Evolutionary conservation across 53 echinoderm and acorn worm genomes (phyloP).

Genomic region (Arbacia lixula): DNA sequence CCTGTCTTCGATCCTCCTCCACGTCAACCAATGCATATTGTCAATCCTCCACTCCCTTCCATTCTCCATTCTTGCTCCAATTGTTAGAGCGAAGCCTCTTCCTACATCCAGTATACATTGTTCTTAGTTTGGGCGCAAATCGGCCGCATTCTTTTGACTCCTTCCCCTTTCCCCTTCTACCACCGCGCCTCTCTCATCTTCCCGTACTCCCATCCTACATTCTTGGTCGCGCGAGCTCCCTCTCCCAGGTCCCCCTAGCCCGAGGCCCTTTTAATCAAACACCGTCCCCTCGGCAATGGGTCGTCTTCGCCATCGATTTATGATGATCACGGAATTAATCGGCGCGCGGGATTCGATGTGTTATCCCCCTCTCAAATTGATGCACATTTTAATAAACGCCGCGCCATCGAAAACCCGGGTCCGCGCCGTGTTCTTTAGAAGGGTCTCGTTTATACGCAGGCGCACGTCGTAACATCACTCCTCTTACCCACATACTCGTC

Average conservation of each 20-base stretch:
- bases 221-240: background rate
- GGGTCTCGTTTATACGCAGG: too few relatives aligned
- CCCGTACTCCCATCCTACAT: slow-evolving; percentile 7
- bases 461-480: too few relatives aligned
- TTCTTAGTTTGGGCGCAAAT: too few relatives aligned
- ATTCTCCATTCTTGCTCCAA: background rate
- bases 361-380: slow-evolving; percentile 39
- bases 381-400: slow-evolving; percentile 53
- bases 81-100: too few relatives aligned
- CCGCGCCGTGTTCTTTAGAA: too few relatives aligned
- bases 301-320: slow-evolving; percentile 55
- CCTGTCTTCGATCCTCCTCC: background rate
- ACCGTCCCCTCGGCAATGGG: slow-evolving; percentile 39
- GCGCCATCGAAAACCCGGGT: slow-evolving; percentile 27
- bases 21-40: too few relatives aligned
- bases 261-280: slow-evolving; percentile 54
- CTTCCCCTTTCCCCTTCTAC: background rate
- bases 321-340: slow-evolving; percentile 63
- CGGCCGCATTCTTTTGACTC: background rate
- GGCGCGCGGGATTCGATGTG: slow-evolving; percentile 47
- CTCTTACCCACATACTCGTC: too few relatives aligned
- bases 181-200: background rate
- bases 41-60: background rate
- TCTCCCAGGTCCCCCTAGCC: slow-evolving; percentile 26
- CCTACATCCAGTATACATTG: too few relatives aligned